phyloP scores from a whole-genome alignment of 2,888 invertebrate genomes.

The Aspidiotus destructor region DNA sequence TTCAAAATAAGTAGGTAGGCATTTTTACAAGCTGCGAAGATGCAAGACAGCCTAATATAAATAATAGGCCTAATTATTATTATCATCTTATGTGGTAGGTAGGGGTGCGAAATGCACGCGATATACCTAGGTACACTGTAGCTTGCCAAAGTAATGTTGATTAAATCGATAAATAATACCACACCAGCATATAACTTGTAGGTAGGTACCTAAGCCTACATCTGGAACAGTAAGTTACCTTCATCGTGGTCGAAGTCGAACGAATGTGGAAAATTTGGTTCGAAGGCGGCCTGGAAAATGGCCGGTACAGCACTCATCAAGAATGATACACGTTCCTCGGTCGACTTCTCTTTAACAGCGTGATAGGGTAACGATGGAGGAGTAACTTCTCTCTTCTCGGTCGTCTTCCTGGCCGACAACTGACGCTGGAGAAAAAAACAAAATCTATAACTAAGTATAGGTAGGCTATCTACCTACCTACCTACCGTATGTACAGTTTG shows the following conservation, averaged over 20 bases:
- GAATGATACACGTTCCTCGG: constrained; percentile 79
- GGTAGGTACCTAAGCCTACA: background rate
- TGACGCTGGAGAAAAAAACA: constrained; percentile 57
- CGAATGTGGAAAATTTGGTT: constrained; percentile 79
- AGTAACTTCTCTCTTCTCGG: constrained; percentile 81
- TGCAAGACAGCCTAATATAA: too few species aligned
- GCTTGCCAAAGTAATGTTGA: background rate
- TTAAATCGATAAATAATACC: background rate
- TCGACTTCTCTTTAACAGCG: constrained; percentile 46
- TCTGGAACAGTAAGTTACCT: constrained; percentile 47
- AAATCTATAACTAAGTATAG: too few species aligned
- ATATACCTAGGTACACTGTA: too few species aligned
- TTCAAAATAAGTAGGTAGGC: too few species aligned
- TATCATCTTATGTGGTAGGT: too few species aligned
- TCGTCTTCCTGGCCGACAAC: constrained; percentile 92
- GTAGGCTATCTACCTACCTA: too few species aligned
- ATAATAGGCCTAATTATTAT: too few species aligned
- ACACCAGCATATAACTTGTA: background rate
- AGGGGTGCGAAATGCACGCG: too few species aligned
- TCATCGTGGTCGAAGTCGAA: constrained; percentile 82
- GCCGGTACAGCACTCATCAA: constrained; percentile 92
- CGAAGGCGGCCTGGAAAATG: constrained; percentile 88
- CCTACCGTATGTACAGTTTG: too few species aligned
- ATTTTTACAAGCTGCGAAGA: too few species aligned
- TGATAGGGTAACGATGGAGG: constrained; percentile 63